Percentiles rank a stretch among this genome's conserved stretches.
Evolutionary conservation across 2,113 vertebrate species (phyloP).

Genomic region (Etia nguti): DNA sequence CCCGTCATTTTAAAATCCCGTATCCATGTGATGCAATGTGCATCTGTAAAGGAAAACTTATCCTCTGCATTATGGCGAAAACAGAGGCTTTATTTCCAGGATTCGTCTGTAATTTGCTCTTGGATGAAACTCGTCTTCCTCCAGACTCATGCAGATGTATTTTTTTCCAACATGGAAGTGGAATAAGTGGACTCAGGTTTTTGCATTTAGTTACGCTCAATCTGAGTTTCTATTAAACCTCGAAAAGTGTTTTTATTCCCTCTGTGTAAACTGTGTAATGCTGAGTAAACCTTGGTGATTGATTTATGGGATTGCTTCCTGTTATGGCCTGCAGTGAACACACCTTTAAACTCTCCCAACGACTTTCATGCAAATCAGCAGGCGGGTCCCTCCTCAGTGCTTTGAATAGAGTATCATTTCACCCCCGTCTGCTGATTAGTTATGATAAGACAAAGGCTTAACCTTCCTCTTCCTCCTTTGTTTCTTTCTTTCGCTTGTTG

Average conservation of each 20-base stretch:
- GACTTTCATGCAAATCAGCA: constrained; percentile 42
- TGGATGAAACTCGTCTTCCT: background rate
- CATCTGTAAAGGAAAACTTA: background rate
- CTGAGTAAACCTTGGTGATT: background rate
- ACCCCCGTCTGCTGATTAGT: background rate
- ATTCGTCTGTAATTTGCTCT: background rate
- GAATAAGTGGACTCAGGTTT: background rate
- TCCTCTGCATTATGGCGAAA: background rate
- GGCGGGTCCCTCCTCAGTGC: background rate
- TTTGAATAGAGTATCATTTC: constrained; percentile 28
- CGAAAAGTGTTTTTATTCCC: background rate
- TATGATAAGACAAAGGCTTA: background rate
- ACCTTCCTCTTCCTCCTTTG: background rate
- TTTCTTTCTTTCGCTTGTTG: background rate
- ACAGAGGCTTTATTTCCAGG: background rate
- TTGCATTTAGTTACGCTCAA: background rate
- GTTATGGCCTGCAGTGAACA: background rate
- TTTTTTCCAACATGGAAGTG: constrained; percentile 6
- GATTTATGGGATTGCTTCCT: background rate
- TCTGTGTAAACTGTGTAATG: background rate
- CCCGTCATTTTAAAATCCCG: background rate
- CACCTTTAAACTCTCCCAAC: constrained; percentile 19
- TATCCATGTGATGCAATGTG: background rate
- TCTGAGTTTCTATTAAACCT: background rate
- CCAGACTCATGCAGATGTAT: background rate